Percentiles rank a stretch among this genome's conserved stretches.
These are phyloP conservation scores for Arizona elegans DNA, from an alignment of 2,113 vertebrate species.

Conservation along the genomic window DNA sequence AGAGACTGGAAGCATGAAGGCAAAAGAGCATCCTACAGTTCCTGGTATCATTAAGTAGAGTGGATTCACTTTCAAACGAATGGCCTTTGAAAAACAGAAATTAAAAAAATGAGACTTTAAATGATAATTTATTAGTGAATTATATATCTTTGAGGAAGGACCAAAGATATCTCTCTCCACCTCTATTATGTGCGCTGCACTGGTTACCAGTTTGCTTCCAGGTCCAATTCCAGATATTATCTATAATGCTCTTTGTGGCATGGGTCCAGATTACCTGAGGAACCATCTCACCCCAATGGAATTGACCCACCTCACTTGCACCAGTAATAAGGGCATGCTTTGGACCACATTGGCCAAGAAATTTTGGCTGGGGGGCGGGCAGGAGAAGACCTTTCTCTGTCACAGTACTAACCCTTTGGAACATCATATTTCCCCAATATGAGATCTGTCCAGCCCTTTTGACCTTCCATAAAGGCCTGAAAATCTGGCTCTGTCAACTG, in stretches of 20 bases:
- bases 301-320: not conserved
- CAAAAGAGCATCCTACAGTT: slow-evolving; percentile 87
- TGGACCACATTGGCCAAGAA: not conserved
- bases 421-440: not conserved
- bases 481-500: not conserved
- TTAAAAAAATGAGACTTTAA: not conserved
- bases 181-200: not conserved
- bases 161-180: not conserved
- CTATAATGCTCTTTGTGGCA: not conserved
- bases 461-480: not conserved
- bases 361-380: not conserved
- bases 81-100: slow-evolving; percentile 72
- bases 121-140: not conserved
- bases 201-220: not conserved
- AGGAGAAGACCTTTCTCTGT: not conserved
- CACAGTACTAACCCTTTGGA: not conserved
- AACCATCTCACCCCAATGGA: not conserved
- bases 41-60: slow-evolving; percentile 95
- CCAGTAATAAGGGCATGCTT: not conserved
- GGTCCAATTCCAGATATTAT: not conserved
- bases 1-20: slow-evolving; percentile 96
- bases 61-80: slow-evolving; percentile 83
- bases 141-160: not conserved
- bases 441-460: not conserved
- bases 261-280: not conserved